Evolutionary conservation across 2,888 invertebrate genomes (phyloP), one percentile per base, ranked within the genome.

Genomic region (Agrilus mali): DNA sequence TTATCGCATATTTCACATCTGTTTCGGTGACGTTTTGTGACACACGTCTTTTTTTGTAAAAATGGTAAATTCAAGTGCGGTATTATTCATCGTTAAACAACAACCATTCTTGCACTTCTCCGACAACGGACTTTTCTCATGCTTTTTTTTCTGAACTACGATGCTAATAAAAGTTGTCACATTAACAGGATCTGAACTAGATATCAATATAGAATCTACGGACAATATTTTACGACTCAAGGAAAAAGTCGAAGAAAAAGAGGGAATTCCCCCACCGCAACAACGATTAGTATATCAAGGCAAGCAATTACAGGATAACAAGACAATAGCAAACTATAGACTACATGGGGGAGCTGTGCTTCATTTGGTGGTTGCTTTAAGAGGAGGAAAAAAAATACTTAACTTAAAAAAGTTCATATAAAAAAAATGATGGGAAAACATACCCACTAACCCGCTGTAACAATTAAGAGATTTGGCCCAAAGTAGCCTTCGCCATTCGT

Each of bases 391-490:
- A 39, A 15, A 38, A 14, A 20, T 6, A 4, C 2, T 20, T 8
- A 10, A 22, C 13, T 7, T 5, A n/a, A 40, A 22, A 13, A 34
- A 15, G n/a, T n/a, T 15, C 3, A 34, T 15, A 10, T 7, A 35
- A 7, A 6, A 35, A 35, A 16, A 35, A 27, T 8, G 10, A 4
- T 22, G 6, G 4, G 27, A 27, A n/a, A 27, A 35, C 71, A 68
- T 60, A 79, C 80, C 77, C 55, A 82, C 78, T 52, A 84, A 70
- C 63, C 80, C 77, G 57, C 77, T 78, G 61, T 80, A 81, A 55
- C 79, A 75, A 48, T 81, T 85, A 43, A 90, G 67, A 35, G 85
- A 82, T 63, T 83, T 79, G 33, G 72, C 74, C 89, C 89, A 90
- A 42, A 90, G 66, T 46, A 78, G 73, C 41, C 75, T 75, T 43